Evolutionary conservation across 2,113 vertebrate species (phyloP), one percentile per base, ranked within the genome.

Genomic region (Misgurnus mizolepis): DNA sequence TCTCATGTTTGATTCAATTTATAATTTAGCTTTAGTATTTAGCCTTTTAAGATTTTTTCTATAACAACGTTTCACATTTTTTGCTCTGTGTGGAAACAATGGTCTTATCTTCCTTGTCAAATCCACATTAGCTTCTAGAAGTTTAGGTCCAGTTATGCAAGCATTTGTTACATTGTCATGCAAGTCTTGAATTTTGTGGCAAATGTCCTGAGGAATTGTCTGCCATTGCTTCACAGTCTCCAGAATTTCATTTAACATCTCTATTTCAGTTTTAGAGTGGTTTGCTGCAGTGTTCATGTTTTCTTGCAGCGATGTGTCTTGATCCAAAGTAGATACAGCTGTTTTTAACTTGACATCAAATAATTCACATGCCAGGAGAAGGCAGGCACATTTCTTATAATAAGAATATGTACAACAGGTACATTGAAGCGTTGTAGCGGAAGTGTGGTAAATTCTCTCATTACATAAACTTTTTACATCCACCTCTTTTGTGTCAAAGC

Each of bases 401-500:
- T 34, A 34, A 34, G 47, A 49, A 11, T 11, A 49, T 49, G 47
- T 49, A 49, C 47, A 49, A 34, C 27, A 34, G 47, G 47, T 49
- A 49, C 47, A 49, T 6, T 49, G 47, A 49, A 49, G 47, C 41
- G 64, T 66, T 9, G 39, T 66, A 1, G 14, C 64, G 17, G 39
- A 66, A 66, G 64, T 66, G 64, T 66, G 64, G 14, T 66, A 66
- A 66, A 41, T 66, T 15, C 39, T 66, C 39, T 66, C 39, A 40
- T 41, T 34, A 14, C 64, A 66, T n/a, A 66, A 41, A 66, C 39
- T 66, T 66, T 40, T 8, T 41, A 66, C 64, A 66, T 43, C 64
- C 17, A 66, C 64, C 64, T 66, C 64, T 66, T 66, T 66, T 41
- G 39, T 66, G 15, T 66, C 64, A 66, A 43, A n/a, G 64, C 64